phyloP scores from a whole-genome alignment of 1,140 invertebrate species.

The Drosophila virilis region DNA sequence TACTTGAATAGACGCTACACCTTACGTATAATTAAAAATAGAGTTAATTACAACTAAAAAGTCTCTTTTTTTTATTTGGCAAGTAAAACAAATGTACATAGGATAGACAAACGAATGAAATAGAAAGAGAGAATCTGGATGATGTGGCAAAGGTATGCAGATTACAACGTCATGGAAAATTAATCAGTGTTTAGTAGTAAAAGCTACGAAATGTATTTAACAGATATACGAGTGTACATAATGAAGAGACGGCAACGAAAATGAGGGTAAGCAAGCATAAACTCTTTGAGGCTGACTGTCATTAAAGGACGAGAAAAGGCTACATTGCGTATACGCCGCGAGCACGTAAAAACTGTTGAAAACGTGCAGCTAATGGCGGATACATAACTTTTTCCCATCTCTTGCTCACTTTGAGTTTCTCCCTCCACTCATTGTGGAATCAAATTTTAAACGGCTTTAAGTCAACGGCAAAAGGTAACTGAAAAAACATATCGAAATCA shows the following conservation, averaged over 20 bases:
- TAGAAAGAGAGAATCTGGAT: neutral
- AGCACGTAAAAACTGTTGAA: slow-evolving; percentile 40
- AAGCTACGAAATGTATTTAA: slow-evolving; percentile 50
- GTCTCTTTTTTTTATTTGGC: slow-evolving; percentile 5
- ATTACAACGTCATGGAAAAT: slow-evolving; percentile 41
- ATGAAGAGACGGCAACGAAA: slow-evolving; percentile 14
- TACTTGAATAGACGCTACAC: slow-evolving; percentile 5
- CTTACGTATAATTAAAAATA: slow-evolving; percentile 5
- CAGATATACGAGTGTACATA: slow-evolving; percentile 45
- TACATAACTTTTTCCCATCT: slow-evolving; percentile 2
- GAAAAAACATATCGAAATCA: slow-evolving; percentile 1
- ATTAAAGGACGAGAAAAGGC: slow-evolving; percentile 33
- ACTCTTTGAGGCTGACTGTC: slow-evolving; percentile 20
- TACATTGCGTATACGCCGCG: slow-evolving; percentile 58
- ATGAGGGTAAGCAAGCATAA: neutral
- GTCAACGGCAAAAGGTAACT: slow-evolving; percentile 31
- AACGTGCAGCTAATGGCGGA: slow-evolving; percentile 33
- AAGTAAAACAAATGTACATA: neutral
- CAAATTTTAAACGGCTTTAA: slow-evolving; percentile 52
- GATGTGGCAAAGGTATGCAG: slow-evolving; percentile 3
- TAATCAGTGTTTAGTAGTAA: slow-evolving; percentile 48
- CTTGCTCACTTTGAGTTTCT: neutral
- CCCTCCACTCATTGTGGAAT: slow-evolving; percentile 41
- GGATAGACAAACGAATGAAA: neutral
- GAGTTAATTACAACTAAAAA: slow-evolving; percentile 28